Evolutionary conservation across 1,140 invertebrate species (phyloP).

Genomic region (Neodiprion lecontei): DNA sequence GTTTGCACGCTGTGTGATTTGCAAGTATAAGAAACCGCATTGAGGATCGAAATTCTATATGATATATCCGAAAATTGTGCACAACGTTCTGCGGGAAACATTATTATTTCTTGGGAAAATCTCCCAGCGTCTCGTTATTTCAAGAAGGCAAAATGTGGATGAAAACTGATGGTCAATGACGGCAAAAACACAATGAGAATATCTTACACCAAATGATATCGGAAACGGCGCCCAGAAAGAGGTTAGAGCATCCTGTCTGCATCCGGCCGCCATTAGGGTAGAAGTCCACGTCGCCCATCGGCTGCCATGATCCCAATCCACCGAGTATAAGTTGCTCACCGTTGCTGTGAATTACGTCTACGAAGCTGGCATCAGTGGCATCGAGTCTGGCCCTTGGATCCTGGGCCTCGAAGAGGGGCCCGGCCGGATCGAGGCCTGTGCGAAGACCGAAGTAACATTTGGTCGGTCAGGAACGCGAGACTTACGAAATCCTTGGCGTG

Average conservation of each 20-base stretch:
- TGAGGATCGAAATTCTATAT: too few species aligned
- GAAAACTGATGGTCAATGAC: neutral
- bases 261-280: slow-evolving; percentile 91
- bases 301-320: slow-evolving; percentile 83
- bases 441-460: slow-evolving; percentile 9
- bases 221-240: slow-evolving; percentile 89
- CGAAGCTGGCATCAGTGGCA: slow-evolving; percentile 85
- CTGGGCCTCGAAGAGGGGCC: slow-evolving; percentile 88
- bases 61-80: too few species aligned
- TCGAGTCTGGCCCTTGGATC: slow-evolving; percentile 82
- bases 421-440: slow-evolving; percentile 86
- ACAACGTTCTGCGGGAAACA: too few species aligned
- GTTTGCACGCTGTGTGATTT: too few species aligned
- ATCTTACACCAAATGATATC: slow-evolving; percentile 89
- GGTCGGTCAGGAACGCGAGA: neutral
- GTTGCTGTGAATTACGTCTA: slow-evolving; percentile 95
- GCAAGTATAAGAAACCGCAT: too few species aligned
- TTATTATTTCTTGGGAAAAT: too few species aligned
- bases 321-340: slow-evolving; percentile 87
- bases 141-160: too few species aligned
- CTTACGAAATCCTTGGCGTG: slow-evolving; percentile 6
- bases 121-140: too few species aligned
- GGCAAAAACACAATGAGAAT: neutral
- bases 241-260: slow-evolving; percentile 83
- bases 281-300: slow-evolving; percentile 91